Evolutionary conservation across 2,113 vertebrate genomes (phyloP).

Genomic region (human (Homo sapiens)): DNA sequence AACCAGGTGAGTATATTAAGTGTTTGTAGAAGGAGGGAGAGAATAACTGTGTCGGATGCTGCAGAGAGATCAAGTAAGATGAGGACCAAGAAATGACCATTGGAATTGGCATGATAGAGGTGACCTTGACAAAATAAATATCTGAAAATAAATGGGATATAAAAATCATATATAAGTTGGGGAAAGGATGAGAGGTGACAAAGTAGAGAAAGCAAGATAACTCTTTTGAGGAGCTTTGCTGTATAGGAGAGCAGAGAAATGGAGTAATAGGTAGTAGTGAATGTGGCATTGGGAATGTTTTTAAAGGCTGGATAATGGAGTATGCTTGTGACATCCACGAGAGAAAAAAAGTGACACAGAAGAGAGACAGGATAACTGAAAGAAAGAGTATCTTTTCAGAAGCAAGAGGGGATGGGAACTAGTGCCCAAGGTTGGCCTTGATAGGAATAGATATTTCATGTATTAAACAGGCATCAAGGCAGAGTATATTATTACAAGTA

Average conservation of each 20-base stretch:
- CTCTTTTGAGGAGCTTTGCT: neutral
- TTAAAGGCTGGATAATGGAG: neutral
- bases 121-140: slow-evolving; percentile 23
- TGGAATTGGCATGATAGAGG: neutral
- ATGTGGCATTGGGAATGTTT: neutral
- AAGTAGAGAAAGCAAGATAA: neutral
- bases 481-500: neutral
- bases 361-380: neutral
- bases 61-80: neutral
- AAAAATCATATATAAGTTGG: neutral
- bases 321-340: neutral
- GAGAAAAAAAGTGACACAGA: neutral
- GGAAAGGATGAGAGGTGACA: neutral
- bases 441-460: neutral
- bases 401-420: neutral
- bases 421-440: neutral
- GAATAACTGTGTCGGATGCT: neutral
- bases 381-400: neutral
- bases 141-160: neutral
- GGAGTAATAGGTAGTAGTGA: neutral
- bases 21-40: neutral
- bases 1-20: neutral
- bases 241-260: neutral
- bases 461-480: neutral
- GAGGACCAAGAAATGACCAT: neutral